phyloP scores from a whole-genome alignment of 2,113 vertebrate species.

The Trochalopteron elliotii region DNA sequence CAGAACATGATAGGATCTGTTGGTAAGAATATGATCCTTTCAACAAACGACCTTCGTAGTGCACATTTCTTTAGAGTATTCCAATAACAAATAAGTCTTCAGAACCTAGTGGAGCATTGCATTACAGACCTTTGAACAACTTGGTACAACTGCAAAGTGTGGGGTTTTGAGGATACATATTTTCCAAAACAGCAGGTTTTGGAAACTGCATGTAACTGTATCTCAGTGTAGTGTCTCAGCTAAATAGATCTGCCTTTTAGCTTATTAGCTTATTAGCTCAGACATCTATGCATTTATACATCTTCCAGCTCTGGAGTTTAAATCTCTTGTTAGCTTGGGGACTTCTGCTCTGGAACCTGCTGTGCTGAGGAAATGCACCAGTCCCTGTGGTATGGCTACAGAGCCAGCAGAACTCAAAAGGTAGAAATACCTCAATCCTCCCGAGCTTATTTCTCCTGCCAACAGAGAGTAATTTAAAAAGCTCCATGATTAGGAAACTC shows the following conservation, averaged over 20 bases:
- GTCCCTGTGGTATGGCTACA: rapidly evolving
- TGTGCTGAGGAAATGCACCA: background rate
- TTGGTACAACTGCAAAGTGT: background rate
- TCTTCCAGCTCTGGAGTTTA: background rate
- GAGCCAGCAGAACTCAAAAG: background rate
- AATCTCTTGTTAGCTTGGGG: background rate
- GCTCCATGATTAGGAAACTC: background rate
- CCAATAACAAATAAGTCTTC: background rate
- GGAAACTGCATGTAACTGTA: no score
- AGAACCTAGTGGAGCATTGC: background rate
- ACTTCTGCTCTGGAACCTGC: background rate
- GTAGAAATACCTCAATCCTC: background rate
- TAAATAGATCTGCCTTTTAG: background rate
- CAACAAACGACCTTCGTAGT: background rate
- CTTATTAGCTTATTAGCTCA: background rate
- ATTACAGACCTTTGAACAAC: background rate
- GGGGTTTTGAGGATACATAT: background rate
- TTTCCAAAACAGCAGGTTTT: background rate
- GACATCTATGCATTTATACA: background rate
- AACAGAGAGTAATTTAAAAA: background rate
- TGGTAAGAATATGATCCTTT: background rate
- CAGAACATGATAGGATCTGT: background rate
- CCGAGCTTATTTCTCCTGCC: background rate
- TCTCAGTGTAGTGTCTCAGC: background rate
- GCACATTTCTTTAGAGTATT: background rate